Conservation (phyloP, 2,797 vertebrate genomes). For the Microcaecilia unicolor region DNA sequence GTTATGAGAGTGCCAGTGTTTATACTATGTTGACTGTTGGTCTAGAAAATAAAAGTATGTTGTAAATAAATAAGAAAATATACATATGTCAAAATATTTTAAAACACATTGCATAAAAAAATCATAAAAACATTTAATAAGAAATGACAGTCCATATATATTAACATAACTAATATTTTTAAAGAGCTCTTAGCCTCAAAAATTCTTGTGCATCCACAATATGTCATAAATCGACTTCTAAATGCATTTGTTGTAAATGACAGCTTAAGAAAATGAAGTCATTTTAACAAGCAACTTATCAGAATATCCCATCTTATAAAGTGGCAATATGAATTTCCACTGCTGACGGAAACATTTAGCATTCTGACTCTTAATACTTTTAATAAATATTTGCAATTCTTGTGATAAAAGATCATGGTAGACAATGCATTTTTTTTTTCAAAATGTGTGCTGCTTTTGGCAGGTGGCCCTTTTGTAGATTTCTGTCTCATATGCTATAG, state of each 20-base stretch:
- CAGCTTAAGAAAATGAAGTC: constrained; percentile 65
- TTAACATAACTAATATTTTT: too few species aligned
- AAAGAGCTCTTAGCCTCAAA: too few species aligned
- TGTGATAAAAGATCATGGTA: constrained; percentile 54
- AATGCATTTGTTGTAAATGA: constrained; percentile 55
- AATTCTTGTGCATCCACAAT: constrained; percentile 41
- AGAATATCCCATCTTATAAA: constrained; percentile 55
- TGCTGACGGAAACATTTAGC: constrained; percentile 64
- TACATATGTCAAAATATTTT: too few species aligned
- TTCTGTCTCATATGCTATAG: too few species aligned
- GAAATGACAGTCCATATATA: too few species aligned
- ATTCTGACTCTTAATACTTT: constrained; percentile 62
- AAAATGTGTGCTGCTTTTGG: constrained; percentile 61
- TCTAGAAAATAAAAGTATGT: too few species aligned
- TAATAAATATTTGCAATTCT: constrained; percentile 69
- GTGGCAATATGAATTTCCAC: constrained; percentile 50
- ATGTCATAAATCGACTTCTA: constrained; percentile 51
- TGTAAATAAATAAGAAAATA: too few species aligned
- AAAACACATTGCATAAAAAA: too few species aligned
- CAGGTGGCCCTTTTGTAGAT: constrained; percentile 63
- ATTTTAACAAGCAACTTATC: constrained; percentile 65
- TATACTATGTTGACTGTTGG: too few species aligned
- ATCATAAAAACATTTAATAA: too few species aligned
- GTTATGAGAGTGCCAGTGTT: too few species aligned
- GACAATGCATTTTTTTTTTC: constrained; percentile 54